phyloP scores from a whole-genome alignment of 2,888 invertebrate species.

The Vesta saturnalis region DNA sequence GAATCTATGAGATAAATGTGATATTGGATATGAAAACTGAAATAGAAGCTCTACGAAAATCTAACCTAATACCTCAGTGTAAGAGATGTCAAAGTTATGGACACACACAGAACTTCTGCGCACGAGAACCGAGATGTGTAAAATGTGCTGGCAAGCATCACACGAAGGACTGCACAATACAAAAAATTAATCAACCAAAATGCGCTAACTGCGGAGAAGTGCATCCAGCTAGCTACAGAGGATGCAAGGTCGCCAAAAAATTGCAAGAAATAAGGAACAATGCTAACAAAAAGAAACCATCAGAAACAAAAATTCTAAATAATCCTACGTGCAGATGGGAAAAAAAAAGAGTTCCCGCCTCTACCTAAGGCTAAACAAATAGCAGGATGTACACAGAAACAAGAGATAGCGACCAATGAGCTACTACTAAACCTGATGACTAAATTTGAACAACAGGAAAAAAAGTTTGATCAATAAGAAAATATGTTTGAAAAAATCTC shows the following conservation, averaged over 20 bases:
- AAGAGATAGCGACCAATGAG: background rate
- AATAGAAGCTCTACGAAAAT: conserved; percentile 19
- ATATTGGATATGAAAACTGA: conserved; percentile 3
- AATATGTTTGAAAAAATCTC: conserved; percentile 10
- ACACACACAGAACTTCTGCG: too few species aligned
- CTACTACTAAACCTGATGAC: conserved; percentile 9
- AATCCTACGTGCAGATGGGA: background rate
- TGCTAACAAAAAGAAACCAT: conserved; percentile 3
- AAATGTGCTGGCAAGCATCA: conserved; percentile 18
- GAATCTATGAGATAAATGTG: conserved; percentile 7
- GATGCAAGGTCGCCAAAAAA: too few species aligned
- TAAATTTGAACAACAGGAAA: conserved; percentile 15
- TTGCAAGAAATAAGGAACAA: conserved; percentile 13
- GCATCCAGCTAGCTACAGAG: conserved; percentile 11
- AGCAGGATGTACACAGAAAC: background rate
- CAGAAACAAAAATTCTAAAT: conserved; percentile 2
- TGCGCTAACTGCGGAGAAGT: conserved; percentile 8
- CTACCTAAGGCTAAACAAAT: conserved; percentile 6
- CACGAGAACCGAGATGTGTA: background rate
- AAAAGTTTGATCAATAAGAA: conserved; percentile 18
- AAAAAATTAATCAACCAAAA: conserved; percentile 4
- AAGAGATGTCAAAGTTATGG: conserved; percentile 15
- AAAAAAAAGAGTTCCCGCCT: too few species aligned
- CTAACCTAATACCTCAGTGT: conserved; percentile 11
- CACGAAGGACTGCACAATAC: background rate